Evolutionary conservation across 2,797 vertebrate species (phyloP).

Genomic region (Molossus molossus): DNA sequence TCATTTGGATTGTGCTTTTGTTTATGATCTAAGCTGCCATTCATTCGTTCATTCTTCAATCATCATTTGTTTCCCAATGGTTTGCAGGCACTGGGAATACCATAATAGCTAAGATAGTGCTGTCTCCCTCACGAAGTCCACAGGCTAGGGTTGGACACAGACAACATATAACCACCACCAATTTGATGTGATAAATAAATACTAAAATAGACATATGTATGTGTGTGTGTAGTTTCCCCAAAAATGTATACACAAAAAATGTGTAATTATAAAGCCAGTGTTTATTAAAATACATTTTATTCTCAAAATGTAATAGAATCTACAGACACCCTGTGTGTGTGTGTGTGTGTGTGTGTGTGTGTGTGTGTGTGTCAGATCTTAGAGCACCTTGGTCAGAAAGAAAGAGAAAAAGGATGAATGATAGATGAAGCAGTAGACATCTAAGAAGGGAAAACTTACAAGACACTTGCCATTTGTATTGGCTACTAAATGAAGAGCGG

Average conservation of each 20-base stretch:
- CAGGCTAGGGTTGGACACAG: background rate
- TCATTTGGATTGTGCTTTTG: conserved; percentile 5
- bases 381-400: background rate
- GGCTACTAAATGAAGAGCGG: background rate
- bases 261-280: no score
- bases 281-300: no score
- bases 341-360: background rate
- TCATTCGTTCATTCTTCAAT: background rate
- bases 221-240: no score
- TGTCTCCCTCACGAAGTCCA: background rate
- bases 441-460: background rate
- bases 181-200: background rate
- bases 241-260: no score
- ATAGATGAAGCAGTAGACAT: background rate
- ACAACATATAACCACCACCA: background rate
- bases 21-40: background rate
- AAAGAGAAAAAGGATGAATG: background rate
- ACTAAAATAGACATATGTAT: background rate
- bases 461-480: conserved; percentile 37
- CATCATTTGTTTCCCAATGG: background rate
- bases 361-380: background rate
- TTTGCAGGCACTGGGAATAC: background rate
- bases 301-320: no score
- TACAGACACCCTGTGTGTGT: no score
- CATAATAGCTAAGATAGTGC: background rate